Evolutionary conservation across 2,797 vertebrate genomes (phyloP), one percentile per base, ranked within the genome.

Genomic region (Spatula clypeata): DNA sequence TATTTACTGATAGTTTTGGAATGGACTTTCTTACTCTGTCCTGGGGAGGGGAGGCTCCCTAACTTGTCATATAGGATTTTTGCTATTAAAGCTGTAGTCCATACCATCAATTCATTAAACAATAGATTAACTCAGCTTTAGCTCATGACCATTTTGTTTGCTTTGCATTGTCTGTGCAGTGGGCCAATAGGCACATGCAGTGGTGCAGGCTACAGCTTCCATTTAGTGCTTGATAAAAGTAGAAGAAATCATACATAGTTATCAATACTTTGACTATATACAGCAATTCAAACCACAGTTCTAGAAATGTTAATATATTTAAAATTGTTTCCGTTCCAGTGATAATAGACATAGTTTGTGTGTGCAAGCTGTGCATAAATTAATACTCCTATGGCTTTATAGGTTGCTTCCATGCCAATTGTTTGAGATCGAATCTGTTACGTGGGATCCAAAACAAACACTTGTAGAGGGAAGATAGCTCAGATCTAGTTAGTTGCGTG

Each of bases 81-180:
- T 77, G 79, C 36, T 29, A 6, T 5, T 11, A 21, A 29, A 77
- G 13, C 17, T 5, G 0, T 36, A 27, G 34, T 42, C 49, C 2
- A 0, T n/a, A 15, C 18, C 0, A 1, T 29, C 24, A 45, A 27
- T 72, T 84, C 44, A 15, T 44, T 44, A 36, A n/a, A 34, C 54
- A 12, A 7, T 18, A 29, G 34, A 40, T 34, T 54, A 64, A 55
- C 42, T 64, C 7, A 57, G 2, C 19, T 57, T 73, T 67, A 49
- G 32, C 31, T 90, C 23, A 3, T 2, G 2, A 5, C 49, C 17
- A 21, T 17, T 73, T 79, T 49, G 12, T 79, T 58, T 61, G 24
- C 9, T 47, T 40, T n/a, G 9, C 10, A 3, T 55, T 42, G 2
- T 69, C 34, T 27, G 67, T 80, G 47, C 34, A 20, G 54, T n/a